These are phyloP conservation scores for Spondyliosoma cantharus DNA, from an alignment of 2,797 vertebrate species.

Conservation along the genomic window DNA sequence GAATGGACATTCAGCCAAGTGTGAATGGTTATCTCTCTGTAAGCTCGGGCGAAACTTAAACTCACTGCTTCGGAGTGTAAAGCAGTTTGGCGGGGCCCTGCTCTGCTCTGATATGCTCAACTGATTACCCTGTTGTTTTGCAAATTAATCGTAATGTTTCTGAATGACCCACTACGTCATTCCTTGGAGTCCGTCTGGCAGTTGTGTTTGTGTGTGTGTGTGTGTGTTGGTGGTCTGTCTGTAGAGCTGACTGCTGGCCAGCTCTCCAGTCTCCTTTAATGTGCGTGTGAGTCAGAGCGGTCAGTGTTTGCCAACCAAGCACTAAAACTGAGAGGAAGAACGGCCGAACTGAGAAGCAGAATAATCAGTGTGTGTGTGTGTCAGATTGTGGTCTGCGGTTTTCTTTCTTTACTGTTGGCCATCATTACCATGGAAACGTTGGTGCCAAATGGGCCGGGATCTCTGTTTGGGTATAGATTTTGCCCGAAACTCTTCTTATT, in stretches of 20 bases:
- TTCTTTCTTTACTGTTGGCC: constrained; percentile 54
- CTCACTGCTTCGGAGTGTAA: neutral
- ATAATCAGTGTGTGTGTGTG: neutral
- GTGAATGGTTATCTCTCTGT: constrained; percentile 3
- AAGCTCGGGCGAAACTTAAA: neutral
- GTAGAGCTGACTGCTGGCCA: constrained; percentile 19
- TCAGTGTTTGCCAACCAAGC: constrained; percentile 34
- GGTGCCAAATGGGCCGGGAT: constrained; percentile 9
- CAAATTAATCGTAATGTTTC: constrained; percentile 52
- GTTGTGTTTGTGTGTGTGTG: constrained; percentile 8
- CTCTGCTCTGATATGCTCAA: constrained; percentile 17
- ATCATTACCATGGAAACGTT: constrained; percentile 48
- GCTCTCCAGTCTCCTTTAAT: constrained; percentile 28
- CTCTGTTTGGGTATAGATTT: constrained; percentile 38
- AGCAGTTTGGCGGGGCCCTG: constrained; percentile 32
- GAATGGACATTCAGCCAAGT: neutral
- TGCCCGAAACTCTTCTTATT: constrained; percentile 11
- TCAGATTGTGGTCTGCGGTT: constrained; percentile 48
- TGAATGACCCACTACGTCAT: constrained; percentile 54
- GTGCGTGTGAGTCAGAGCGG: constrained; percentile 48
- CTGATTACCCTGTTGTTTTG: constrained; percentile 39
- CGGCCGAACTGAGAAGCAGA: constrained; percentile 7
- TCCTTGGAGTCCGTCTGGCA: constrained; percentile 36
- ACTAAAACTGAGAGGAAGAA: constrained; percentile 30
- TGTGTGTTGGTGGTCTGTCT: constrained; percentile 57